Evolutionary conservation across 2,888 invertebrate species (phyloP).

Genomic region (Zootermopsis nevadensis): DNA sequence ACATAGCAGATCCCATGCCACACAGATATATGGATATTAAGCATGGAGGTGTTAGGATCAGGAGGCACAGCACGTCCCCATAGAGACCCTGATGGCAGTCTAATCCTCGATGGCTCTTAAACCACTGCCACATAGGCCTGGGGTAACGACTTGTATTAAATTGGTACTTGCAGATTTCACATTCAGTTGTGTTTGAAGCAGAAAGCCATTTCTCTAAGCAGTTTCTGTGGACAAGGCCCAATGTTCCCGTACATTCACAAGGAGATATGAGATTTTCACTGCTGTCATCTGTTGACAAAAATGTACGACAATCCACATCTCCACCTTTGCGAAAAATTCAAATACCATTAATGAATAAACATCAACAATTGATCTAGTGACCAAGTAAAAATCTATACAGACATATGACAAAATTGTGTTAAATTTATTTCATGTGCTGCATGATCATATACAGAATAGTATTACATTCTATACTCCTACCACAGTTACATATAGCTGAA

Average conservation of each 20-base stretch:
- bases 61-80: constrained; percentile 64
- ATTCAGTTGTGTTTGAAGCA: constrained; percentile 65
- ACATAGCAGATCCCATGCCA: constrained; percentile 62
- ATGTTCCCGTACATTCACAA: constrained; percentile 68
- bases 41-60: constrained; percentile 65
- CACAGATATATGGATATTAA: constrained; percentile 65
- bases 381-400: too few species aligned
- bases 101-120: constrained; percentile 60
- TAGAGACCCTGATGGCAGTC: constrained; percentile 63
- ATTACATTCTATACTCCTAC: too few species aligned
- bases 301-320: not conserved
- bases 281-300: constrained; percentile 58
- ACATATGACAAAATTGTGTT: too few species aligned
- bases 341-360: too few species aligned
- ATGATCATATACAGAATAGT: too few species aligned
- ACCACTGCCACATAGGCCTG: constrained; percentile 64
- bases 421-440: too few species aligned
- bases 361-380: too few species aligned
- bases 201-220: constrained; percentile 71
- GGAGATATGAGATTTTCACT: constrained; percentile 67
- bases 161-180: constrained; percentile 68
- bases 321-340: too few species aligned
- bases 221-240: constrained; percentile 66
- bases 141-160: constrained; percentile 63
- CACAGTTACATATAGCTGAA: too few species aligned